Conservation (phyloP, 2,113 vertebrate species). For the Sus scrofa region T2T-Sscrofa CM000812.6:20963001-20963500, state of each 20-base stretch:
- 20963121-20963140: slow-evolving; percentile 31
- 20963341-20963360: background rate
- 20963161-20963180: background rate
- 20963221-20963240: slow-evolving; percentile 23
- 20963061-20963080: slow-evolving; percentile 6
- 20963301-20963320: background rate
- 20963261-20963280: background rate
- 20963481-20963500: slow-evolving; percentile 42
- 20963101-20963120: slow-evolving; percentile 42
- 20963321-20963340: background rate
- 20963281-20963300: background rate
- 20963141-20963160: slow-evolving; percentile 58
- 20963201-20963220: background rate
- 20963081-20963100: slow-evolving; percentile 11
- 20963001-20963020: background rate
- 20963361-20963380: background rate
- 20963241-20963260: slow-evolving; percentile 28
- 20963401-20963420: background rate
- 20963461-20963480: background rate
- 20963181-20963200: slow-evolving; percentile 55
- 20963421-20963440: background rate
- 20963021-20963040: slow-evolving; percentile 24
- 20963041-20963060: slow-evolving; percentile 46
- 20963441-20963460: background rate
- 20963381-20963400: background rate